These are phyloP conservation scores for Ceyx cyanopectus DNA, from an alignment of 2,113 vertebrate species.

Conservation along the genomic window DNA sequence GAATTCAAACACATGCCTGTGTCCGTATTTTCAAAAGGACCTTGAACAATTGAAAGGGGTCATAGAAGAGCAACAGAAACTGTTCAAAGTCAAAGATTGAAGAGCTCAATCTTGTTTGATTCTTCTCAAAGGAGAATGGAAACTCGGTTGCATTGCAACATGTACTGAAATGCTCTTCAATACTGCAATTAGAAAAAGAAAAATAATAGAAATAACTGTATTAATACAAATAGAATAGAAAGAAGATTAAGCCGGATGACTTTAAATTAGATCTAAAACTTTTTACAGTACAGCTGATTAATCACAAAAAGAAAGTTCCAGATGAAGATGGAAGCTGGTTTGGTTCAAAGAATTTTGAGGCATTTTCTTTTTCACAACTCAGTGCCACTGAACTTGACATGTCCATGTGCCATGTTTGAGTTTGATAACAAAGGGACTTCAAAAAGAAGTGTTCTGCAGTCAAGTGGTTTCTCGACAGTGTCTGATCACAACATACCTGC, in stretches of 20 bases:
- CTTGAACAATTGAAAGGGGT: not conserved
- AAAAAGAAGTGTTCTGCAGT: not conserved
- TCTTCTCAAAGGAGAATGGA: not conserved
- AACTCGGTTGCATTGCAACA: not conserved
- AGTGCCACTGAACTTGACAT: not conserved
- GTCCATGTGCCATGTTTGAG: not conserved
- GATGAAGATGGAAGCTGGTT: not conserved
- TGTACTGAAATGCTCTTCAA: not conserved
- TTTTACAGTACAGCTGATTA: not conserved
- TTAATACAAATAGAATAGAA: not conserved
- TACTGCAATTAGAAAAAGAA: not conserved
- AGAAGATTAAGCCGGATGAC: not conserved
- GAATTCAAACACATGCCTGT: not conserved
- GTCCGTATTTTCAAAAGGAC: not conserved
- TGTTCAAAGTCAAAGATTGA: not conserved
- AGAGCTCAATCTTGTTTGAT: not conserved
- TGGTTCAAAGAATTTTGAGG: not conserved
- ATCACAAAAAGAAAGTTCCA: not conserved
- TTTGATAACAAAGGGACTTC: not conserved
- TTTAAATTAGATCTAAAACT: not conserved
- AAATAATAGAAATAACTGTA: not conserved
- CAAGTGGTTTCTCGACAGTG: accelerated
- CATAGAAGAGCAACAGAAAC: not conserved
- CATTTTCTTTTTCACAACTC: not conserved
- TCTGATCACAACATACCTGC: not conserved